Evolutionary conservation across 2,797 vertebrate species (phyloP), one percentile per base, ranked within the genome.

Genomic region (Miichthys miiuy): DNA sequence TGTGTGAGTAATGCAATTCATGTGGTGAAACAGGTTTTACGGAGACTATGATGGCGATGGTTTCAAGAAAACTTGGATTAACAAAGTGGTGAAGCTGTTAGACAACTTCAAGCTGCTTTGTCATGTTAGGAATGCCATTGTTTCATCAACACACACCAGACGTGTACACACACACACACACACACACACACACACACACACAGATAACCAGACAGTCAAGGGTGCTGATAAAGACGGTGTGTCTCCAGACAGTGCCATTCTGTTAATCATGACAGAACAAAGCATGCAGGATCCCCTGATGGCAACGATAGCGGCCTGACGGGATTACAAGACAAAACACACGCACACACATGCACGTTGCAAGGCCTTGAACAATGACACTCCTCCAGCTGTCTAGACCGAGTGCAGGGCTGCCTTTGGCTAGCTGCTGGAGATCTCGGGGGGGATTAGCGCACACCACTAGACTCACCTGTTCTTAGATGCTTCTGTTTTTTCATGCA

Each of bases 311-410:
- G 82, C 84, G 78, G 74, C 56, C 75, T 83, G 82, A 89, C 85
- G 85, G 77, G 83, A 71, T 71, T 64, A 68, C 63, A 67, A 80
- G 55, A 80, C 52, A 79, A 61, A 60, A 51, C 75, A 67, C 50
- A 23, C 48, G 60, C 11, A 70, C 62, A 60, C 20, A 68, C 27
- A 64, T 14, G 10, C 20, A 63, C 9, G 2, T 48, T 70, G 57
- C 23, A 47, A 61, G 71, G 77, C 70, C 75, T 54, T 51, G 77
- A 89, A 92, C 92, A 91, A 87, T 89, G 89, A 88, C 88, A 82
- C 83, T 80, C 75, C 55, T 72, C 62, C 77, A 87, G 90, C 85
- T 91, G 91, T 93, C 91, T 91, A 92, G 92, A 92, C 91, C 25
- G 76, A 85, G 80, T 48, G 73, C 76, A 68, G 75, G 79, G 80